Percentiles rank a stretch among this genome's conserved stretches.
These are phyloP conservation scores for Zoanthus sociatus DNA, from an alignment of 92 coral and sea anemone species.

Conservation along the genomic window DNA sequence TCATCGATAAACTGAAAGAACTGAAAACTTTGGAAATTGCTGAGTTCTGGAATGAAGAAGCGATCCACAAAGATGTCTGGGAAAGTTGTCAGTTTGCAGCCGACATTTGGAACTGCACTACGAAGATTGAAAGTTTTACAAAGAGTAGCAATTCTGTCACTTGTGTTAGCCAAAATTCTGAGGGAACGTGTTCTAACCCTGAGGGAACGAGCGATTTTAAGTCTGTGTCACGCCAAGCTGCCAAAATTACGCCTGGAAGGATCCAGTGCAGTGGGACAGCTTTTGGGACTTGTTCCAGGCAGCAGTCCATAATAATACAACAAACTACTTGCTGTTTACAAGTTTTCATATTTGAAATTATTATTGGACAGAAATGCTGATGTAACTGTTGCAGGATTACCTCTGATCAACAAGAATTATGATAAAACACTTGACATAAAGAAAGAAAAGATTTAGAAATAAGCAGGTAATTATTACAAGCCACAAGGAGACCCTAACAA, in stretches of 20 bases:
- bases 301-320: conserved; percentile 15
- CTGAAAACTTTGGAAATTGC: conserved; percentile 29
- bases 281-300: conserved; percentile 44
- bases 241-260: neutral
- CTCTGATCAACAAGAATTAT: neutral
- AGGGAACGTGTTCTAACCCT: neutral
- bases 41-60: conserved; percentile 5
- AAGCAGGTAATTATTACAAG: neutral
- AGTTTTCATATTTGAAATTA: neutral
- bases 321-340: neutral
- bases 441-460: neutral
- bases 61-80: conserved; percentile 19
- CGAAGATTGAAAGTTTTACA: conserved; percentile 7
- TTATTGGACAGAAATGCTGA: neutral
- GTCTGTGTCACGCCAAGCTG: neutral
- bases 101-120: conserved; percentile 3
- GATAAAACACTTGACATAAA: neutral
- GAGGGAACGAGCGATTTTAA: conserved; percentile 16
- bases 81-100: conserved; percentile 39
- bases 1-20: conserved; percentile 4
- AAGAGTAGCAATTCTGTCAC: neutral
- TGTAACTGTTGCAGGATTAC: neutral
- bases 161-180: neutral
- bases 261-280: conserved; percentile 12
- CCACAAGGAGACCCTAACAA: conserved; percentile 7